Conservation (phyloP, 2,113 vertebrate species). For the Upupa epops region DNA sequence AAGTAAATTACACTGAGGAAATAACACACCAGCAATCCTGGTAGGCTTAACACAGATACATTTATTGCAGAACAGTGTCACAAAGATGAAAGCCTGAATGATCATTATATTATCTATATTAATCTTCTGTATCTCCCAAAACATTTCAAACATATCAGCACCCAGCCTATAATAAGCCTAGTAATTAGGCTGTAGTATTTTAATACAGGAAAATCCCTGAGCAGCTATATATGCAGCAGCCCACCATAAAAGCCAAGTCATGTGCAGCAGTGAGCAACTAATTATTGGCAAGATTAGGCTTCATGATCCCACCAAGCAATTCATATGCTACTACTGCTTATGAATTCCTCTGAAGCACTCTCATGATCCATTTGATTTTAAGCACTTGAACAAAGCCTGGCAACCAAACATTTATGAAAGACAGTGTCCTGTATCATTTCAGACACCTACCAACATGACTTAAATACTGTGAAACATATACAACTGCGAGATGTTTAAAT, state of each 20-base stretch:
- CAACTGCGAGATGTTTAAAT: not conserved
- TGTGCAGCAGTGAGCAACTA: not conserved
- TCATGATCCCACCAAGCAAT: not conserved
- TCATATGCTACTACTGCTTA: not conserved
- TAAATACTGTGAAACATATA: not conserved
- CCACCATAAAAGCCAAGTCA: not conserved
- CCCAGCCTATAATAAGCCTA: not conserved
- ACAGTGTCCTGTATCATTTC: not conserved
- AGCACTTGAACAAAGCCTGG: not conserved
- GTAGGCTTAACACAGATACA: not conserved
- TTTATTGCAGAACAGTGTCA: not conserved
- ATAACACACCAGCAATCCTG: not conserved
- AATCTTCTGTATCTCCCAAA: not conserved
- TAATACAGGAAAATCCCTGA: not conserved
- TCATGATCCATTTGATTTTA: not conserved
- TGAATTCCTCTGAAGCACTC: not conserved
- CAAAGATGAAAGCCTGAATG: not conserved
- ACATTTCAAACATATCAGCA: not conserved
- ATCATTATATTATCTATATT: not conserved
- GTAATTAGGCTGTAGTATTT: slow-evolving; percentile 17
- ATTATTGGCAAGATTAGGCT: slow-evolving; percentile 3
- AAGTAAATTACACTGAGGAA: not conserved
- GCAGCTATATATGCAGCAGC: not conserved
- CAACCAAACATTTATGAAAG: not conserved
- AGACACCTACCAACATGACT: not conserved